These are phyloP conservation scores for Dipus sagitta DNA, from an alignment of 2,797 vertebrate genomes.

Conservation along the genomic window DNA sequence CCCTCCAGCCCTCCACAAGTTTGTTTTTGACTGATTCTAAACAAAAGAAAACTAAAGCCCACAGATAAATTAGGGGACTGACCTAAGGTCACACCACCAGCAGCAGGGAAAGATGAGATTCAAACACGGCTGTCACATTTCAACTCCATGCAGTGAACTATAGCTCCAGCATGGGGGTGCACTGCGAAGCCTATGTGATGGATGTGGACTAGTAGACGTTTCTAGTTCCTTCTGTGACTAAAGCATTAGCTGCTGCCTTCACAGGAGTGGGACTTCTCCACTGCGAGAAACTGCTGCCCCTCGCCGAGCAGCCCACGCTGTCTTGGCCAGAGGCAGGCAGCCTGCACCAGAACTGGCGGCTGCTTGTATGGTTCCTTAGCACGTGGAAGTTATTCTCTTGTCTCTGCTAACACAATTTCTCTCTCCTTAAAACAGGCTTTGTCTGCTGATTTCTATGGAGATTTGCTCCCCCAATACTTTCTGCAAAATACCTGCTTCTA, in stretches of 20 bases:
- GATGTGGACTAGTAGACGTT: not conserved
- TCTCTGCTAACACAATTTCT: constrained; percentile 56
- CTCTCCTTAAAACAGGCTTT: constrained; percentile 61
- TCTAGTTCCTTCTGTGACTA: not conserved
- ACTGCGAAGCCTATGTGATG: not conserved
- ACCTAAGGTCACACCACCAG: not conserved
- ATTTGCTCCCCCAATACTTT: constrained; percentile 56
- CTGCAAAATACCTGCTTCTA: constrained; percentile 70
- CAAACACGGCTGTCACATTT: not conserved
- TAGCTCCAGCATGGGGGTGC: not conserved
- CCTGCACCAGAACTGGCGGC: not conserved
- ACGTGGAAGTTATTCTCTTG: not conserved
- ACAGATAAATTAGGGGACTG: not conserved
- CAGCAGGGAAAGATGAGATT: not conserved
- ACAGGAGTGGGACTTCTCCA: not conserved
- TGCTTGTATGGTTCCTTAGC: not conserved
- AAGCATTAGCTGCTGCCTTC: not conserved
- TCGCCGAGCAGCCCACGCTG: not conserved
- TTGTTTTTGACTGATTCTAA: constrained; percentile 8
- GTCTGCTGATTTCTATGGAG: constrained; percentile 62
- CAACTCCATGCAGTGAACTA: not conserved
- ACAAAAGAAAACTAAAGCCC: not conserved
- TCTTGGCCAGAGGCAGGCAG: not conserved
- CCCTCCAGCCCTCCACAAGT: not conserved
- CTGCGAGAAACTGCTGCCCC: not conserved